These are phyloP conservation scores for Genyomyrus donnyi DNA, from an alignment of 2,113 vertebrate species.

Conservation along the genomic window DNA sequence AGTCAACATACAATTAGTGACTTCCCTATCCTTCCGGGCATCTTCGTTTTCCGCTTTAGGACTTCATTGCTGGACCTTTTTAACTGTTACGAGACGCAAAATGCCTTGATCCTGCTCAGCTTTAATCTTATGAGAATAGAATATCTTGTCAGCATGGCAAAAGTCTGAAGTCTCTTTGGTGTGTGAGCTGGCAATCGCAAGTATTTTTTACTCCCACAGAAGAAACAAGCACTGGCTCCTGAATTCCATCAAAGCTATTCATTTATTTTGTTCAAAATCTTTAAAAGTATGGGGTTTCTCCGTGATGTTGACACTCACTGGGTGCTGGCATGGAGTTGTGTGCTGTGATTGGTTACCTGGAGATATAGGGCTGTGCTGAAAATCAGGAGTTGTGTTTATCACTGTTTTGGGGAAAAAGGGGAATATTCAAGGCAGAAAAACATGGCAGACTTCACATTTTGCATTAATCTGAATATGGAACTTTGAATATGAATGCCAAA, in stretches of 20 bases:
- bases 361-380: not conserved
- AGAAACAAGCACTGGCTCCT: not conserved
- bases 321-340: not conserved
- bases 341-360: not conserved
- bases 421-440: not conserved
- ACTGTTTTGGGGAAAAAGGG: not conserved
- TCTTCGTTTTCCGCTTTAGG: not conserved
- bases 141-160: not conserved
- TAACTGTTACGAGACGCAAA: not conserved
- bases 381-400: not conserved
- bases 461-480: not conserved
- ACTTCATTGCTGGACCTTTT: not conserved
- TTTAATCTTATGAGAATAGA: not conserved
- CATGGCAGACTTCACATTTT: not conserved
- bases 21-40: not conserved
- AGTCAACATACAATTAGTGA: not conserved
- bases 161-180: not conserved
- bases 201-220: not conserved
- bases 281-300: not conserved
- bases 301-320: not conserved
- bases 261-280: not conserved
- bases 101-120: not conserved
- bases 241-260: not conserved
- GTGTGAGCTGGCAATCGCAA: not conserved
- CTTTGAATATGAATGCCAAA: not conserved